Evolutionary conservation across 1,140 invertebrate genomes (phyloP).

Genomic region (roundworm (Caenorhabditis elegans)): WBcel235 BX284604.4:15039501-15040000

Average conservation of each 20-base stretch:
- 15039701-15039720: neutral
- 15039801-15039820: neutral
- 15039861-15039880: too few relatives aligned
- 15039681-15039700: neutral
- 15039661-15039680: neutral
- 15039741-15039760: neutral
- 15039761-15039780: constrained; percentile 17
- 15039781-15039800: neutral
- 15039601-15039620: neutral
- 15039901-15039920: neutral
- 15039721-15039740: neutral
- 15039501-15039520: neutral
- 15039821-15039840: neutral
- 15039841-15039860: too few relatives aligned
- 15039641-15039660: too few relatives aligned
- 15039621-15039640: neutral
- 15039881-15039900: neutral
- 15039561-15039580: neutral
- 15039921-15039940: too few relatives aligned
- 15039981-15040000: neutral
- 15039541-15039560: neutral
- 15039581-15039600: neutral
- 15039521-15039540: neutral
- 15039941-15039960: neutral
- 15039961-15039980: neutral